These are phyloP conservation scores for Eidolon dupreanum DNA, from an alignment of 2,797 vertebrate genomes.

Conservation along the genomic window DNA sequence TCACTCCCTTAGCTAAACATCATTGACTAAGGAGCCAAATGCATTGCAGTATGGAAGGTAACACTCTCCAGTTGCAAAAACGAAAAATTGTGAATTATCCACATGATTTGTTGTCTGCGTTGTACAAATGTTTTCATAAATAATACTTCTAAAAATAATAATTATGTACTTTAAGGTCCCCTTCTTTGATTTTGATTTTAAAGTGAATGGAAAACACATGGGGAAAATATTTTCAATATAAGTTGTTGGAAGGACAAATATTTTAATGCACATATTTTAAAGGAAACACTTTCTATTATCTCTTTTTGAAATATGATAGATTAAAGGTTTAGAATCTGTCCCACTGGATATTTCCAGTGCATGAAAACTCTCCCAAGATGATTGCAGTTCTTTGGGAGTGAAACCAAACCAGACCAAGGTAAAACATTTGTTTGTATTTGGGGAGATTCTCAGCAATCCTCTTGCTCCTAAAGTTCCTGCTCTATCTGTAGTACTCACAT, in stretches of 20 bases:
- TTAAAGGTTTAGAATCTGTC: conserved; percentile 36
- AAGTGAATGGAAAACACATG: not conserved
- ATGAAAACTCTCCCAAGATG: not conserved
- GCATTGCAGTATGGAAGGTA: not conserved
- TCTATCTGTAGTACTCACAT: not conserved
- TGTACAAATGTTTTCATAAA: conserved; percentile 15
- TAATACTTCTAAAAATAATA: not conserved
- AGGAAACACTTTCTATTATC: not conserved
- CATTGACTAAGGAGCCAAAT: not conserved
- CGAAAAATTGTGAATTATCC: not conserved
- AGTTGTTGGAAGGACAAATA: conserved; percentile 45
- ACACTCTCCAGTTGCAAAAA: not conserved
- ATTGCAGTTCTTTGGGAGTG: not conserved
- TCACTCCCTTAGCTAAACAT: not conserved
- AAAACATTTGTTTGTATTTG: conserved; percentile 5
- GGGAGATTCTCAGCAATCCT: not conserved
- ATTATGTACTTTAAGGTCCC: not conserved
- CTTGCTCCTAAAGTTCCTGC: not conserved
- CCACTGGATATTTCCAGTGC: not conserved
- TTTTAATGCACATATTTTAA: conserved; percentile 45
- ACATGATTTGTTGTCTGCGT: not conserved
- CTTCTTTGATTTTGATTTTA: conserved; percentile 40
- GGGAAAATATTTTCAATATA: conserved; percentile 1
- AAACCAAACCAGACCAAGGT: not conserved
- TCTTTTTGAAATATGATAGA: conserved; percentile 12